phyloP scores from a whole-genome alignment of 2,888 invertebrate species.

The Pardosa pseudoannulata region DNA sequence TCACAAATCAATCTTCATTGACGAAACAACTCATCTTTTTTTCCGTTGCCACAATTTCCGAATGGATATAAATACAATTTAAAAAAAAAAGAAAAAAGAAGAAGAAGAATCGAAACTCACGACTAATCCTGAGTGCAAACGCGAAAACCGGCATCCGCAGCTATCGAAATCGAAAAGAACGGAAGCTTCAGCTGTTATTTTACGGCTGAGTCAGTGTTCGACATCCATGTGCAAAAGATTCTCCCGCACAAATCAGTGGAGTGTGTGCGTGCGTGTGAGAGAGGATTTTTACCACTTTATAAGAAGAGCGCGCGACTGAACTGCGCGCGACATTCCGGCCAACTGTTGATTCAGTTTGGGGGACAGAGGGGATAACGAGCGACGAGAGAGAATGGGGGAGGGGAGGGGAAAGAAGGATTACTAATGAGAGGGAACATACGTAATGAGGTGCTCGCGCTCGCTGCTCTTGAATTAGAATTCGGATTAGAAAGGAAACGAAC shows the following conservation, averaged over 20 bases:
- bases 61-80: no score
- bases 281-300: not conserved
- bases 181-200: not conserved
- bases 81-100: not conserved
- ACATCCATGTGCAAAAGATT: not conserved
- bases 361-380: not conserved
- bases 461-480: not conserved
- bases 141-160: no score
- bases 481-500: no score
- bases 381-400: no score
- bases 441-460: not conserved
- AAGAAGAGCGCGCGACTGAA: not conserved
- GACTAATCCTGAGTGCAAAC: not conserved
- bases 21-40: no score
- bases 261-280: no score
- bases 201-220: not conserved
- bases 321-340: not conserved
- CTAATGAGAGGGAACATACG: not conserved
- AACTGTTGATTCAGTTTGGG: not conserved
- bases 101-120: not conserved
- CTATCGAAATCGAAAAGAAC: not conserved
- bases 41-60: no score
- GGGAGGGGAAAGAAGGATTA: not conserved
- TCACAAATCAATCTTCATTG: no score
- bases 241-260: not conserved